These are phyloP conservation scores for Drosophila lowei DNA, from an alignment of 1,140 invertebrate genomes.

Conservation along the genomic window DNA sequence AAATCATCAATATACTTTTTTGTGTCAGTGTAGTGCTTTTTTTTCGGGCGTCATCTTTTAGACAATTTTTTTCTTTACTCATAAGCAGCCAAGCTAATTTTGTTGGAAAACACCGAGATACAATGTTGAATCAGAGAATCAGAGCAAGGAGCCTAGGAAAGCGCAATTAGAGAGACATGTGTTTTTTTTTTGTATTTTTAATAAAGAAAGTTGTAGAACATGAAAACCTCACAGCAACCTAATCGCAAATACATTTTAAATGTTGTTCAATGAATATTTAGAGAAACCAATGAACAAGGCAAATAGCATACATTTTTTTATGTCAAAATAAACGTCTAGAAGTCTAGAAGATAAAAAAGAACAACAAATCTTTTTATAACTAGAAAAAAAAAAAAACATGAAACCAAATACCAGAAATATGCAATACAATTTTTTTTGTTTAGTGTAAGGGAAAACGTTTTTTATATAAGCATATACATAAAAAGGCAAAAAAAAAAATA, in stretches of 20 bases:
- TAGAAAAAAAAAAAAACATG: slow-evolving; percentile 9
- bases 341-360: slow-evolving; percentile 39
- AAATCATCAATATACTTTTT: slow-evolving; percentile 40
- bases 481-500: slow-evolving; percentile 32
- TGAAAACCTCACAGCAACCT: slow-evolving; percentile 59
- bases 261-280: slow-evolving; percentile 66
- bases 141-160: slow-evolving; percentile 2
- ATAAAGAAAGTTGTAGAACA: slow-evolving; percentile 39
- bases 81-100: slow-evolving; percentile 79
- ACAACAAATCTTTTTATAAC: slow-evolving; percentile 60
- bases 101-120: slow-evolving; percentile 49
- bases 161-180: slow-evolving; percentile 50
- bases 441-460: slow-evolving; percentile 64
- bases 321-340: slow-evolving; percentile 58
- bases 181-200: slow-evolving; percentile 56
- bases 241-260: slow-evolving; percentile 71
- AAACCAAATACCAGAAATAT: slow-evolving; percentile 52
- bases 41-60: slow-evolving; percentile 46
- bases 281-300: slow-evolving; percentile 27
- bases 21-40: slow-evolving; percentile 44
- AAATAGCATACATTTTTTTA: slow-evolving; percentile 60
- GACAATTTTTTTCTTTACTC: slow-evolving; percentile 53
- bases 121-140: slow-evolving; percentile 11
- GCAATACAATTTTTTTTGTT: slow-evolving; percentile 73
- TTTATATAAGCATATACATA: slow-evolving; percentile 60